Percentiles rank a stretch among this genome's conserved stretches.
Conservation (phyloP, 2,113 vertebrate genomes). For the Mugil cephalus region DNA sequence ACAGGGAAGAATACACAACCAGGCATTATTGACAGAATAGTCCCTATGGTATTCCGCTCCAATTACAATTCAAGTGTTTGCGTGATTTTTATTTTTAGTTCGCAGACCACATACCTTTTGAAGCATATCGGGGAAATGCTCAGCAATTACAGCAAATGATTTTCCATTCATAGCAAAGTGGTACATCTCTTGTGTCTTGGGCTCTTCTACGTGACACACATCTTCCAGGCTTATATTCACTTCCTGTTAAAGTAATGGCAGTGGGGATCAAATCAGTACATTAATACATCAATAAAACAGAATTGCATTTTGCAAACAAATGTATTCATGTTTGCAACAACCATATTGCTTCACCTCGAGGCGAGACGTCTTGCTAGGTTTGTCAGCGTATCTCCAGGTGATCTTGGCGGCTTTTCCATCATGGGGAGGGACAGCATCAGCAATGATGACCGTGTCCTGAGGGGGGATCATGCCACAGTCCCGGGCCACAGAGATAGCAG, state of each 20-base stretch:
- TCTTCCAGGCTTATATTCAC: slow-evolving; percentile 89
- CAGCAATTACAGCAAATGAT: slow-evolving; percentile 93
- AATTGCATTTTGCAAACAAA: neutral
- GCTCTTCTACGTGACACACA: slow-evolving; percentile 85
- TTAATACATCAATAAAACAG: too few relatives aligned
- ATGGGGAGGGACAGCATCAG: slow-evolving; percentile 93
- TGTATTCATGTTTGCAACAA: too few relatives aligned
- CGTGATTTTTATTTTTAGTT: neutral
- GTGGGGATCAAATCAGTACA: neutral
- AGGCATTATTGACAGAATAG: neutral
- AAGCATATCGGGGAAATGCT: slow-evolving; percentile 96
- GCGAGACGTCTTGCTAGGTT: slow-evolving; percentile 82
- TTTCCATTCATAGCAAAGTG: slow-evolving; percentile 99
- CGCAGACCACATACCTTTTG: slow-evolving; percentile 87
- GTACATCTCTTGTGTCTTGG: slow-evolving; percentile 82
- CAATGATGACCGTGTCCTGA: slow-evolving; percentile 94
- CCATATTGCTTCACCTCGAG: slow-evolving; percentile 84
- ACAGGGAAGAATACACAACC: slow-evolving; percentile 16
- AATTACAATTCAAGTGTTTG: neutral
- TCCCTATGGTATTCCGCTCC: neutral
- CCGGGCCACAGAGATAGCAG: slow-evolving; percentile 96
- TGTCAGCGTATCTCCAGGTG: slow-evolving; percentile 96
- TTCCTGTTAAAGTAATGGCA: slow-evolving; percentile 78
- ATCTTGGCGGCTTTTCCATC: slow-evolving; percentile 95
- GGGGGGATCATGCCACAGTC: slow-evolving; percentile 98